A percentile compares a stretch with the other conserved stretches of the same genome.
phyloP scores from a whole-genome alignment of 2,888 invertebrate genomes.

The Lithophane leautieri region DNA sequence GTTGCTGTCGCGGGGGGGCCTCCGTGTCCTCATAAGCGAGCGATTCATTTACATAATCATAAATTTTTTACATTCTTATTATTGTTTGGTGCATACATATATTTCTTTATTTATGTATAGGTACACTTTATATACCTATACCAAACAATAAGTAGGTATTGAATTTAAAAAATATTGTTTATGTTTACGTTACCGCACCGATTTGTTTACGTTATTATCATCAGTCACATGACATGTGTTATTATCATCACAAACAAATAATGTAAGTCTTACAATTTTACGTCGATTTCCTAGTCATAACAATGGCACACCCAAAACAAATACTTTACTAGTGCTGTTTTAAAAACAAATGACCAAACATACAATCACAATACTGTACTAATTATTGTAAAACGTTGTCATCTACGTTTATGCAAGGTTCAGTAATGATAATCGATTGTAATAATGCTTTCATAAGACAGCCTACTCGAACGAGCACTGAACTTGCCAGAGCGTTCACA shows the following conservation, averaged over 20 bases:
- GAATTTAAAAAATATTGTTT: not conserved
- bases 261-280: not conserved
- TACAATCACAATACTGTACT: not conserved
- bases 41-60: not conserved
- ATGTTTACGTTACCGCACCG: not conserved
- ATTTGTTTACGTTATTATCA: not conserved
- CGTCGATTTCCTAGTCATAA: constrained; percentile 5
- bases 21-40: not conserved
- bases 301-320: constrained; percentile 17
- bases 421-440: constrained; percentile 27
- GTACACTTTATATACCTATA: too few species aligned
- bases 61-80: not conserved
- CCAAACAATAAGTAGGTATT: too few species aligned
- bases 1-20: not conserved
- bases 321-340: not conserved
- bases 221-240: too few species aligned
- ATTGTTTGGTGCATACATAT: not conserved
- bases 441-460: constrained; percentile 28
- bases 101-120: not conserved
- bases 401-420: constrained; percentile 16
- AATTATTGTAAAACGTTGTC: constrained; percentile 4
- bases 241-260: not conserved
- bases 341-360: constrained; percentile 9
- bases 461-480: constrained; percentile 60
- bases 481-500: constrained; percentile 71